Evolutionary conservation across 2,113 vertebrate genomes (phyloP).

Genomic region (Perca flavescens): DNA sequence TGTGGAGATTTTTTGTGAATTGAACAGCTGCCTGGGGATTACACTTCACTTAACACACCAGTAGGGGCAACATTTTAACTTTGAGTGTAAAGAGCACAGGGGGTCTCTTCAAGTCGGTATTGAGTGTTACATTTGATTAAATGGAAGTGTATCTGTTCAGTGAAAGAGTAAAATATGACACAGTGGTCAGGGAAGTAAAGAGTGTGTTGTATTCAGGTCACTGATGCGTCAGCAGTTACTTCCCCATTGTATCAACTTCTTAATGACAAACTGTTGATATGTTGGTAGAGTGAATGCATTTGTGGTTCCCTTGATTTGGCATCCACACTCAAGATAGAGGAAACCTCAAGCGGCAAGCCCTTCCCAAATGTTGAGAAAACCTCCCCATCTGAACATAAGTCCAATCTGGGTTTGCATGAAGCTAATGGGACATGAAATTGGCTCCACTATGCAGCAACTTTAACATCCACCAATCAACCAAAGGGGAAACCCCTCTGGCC

Average conservation of each 20-base stretch:
- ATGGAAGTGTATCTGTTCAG: background rate
- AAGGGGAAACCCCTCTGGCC: conserved; percentile 55
- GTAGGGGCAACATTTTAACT: too few species aligned
- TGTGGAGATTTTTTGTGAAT: background rate
- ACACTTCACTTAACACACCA: background rate
- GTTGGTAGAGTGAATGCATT: conserved; percentile 9
- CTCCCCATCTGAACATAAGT: conserved; percentile 34
- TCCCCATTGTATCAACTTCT: background rate
- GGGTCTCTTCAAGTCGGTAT: too few species aligned
- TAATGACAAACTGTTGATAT: background rate
- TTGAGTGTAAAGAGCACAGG: background rate
- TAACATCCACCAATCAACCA: conserved; percentile 62
- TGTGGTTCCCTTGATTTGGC: background rate
- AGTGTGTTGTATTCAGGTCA: background rate
- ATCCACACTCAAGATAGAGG: background rate
- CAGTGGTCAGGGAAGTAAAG: background rate
- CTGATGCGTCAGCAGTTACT: background rate
- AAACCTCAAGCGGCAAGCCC: conserved; percentile 1
- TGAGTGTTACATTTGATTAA: background rate
- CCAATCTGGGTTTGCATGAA: conserved; percentile 82
- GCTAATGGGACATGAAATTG: conserved; percentile 90
- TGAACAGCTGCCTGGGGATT: background rate
- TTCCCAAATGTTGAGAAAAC: conserved; percentile 79
- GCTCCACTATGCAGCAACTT: conserved; percentile 55
- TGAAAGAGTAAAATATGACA: background rate